Base-by-base conservation (phyloP, 2,888 invertebrate species). In the Pteria penguin region DNA sequence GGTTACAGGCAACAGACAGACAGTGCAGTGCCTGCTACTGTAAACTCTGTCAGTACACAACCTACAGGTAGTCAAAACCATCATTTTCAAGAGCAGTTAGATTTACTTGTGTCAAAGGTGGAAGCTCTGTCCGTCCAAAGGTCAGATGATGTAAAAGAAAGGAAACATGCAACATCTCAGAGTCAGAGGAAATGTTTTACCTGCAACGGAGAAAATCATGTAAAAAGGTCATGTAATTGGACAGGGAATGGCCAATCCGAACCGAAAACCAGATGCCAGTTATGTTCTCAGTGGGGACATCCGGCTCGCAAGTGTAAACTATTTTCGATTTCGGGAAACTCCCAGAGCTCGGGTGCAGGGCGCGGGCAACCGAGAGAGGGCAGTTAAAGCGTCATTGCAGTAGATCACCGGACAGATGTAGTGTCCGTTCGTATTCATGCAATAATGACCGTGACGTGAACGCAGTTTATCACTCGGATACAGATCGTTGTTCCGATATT, bases 251-350 rank as follows among this genome's bases (percentile, higher is more conserved):
- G 31, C 29, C 29, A 33, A 18, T 22, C 32, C 26, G 27, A 61
- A 24, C 45, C 67, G 61, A 29, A 67, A 31, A 32, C 45, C 4
- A 45, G 33, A 61, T 67, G 72, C 60, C 72, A 72, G 26, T 29
- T 73, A 8, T 73, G 73, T 60, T 26, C 54, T 26, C 66, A 66
- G 60, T 55, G 27, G 45, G 72, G 72, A 66, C 60, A 72, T 55
- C 24, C 60, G n/a, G 60, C 66, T 26, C 24, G 27, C 26, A n/a
- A 66, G 11, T 72, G 65, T 65, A n/a, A 1, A 4, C 24, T 18
- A 2, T 27, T 26, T 11, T 11, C 18, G 45, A 5, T 61, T 57
- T 45, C 36, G 57, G 66, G 31, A 60, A 66, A 72, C 66, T 45
- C 5, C 26, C 33, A 26, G 45, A 57, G 60, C 45, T 52, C 33